Conservation (phyloP, 2,888 invertebrate genomes). For the Chloroclystis v-ata region DNA sequence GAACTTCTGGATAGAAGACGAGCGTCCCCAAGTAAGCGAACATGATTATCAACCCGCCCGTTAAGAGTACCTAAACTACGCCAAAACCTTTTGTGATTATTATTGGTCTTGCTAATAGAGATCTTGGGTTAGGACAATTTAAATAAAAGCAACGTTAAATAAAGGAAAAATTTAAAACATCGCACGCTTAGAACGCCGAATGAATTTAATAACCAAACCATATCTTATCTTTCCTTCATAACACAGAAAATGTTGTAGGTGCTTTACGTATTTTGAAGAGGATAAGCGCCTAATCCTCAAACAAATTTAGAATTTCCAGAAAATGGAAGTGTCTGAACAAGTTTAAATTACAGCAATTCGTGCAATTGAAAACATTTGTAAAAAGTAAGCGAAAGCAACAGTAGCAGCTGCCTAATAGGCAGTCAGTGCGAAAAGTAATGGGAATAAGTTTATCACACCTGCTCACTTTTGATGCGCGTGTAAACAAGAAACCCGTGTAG, state of each 20-base stretch:
- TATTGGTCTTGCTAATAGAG: no score
- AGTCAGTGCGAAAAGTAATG: constrained; percentile 46
- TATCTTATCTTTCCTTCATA: no score
- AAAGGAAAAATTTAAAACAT: no score
- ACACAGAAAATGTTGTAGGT: background rate
- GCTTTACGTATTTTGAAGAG: background rate
- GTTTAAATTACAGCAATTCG: constrained; percentile 53
- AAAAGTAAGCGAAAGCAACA: constrained; percentile 40
- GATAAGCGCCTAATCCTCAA: constrained; percentile 28
- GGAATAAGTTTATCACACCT: constrained; percentile 55
- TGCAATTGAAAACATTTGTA: constrained; percentile 51
- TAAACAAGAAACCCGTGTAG: constrained; percentile 17
- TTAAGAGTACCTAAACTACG: no score
- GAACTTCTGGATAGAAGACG: no score
- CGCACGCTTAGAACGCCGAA: no score
- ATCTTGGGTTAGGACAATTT: no score
- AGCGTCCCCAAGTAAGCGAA: no score
- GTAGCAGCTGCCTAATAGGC: constrained; percentile 50
- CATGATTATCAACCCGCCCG: no score
- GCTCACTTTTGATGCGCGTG: constrained; percentile 36
- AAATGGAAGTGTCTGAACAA: constrained; percentile 44
- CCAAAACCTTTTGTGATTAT: no score
- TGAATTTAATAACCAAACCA: no score
- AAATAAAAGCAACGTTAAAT: no score
- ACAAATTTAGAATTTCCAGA: constrained; percentile 35